Evolutionary conservation across 2,113 vertebrate genomes (phyloP), one percentile per base, ranked within the genome.

Genomic region (Cheirogaleus medius): DNA sequence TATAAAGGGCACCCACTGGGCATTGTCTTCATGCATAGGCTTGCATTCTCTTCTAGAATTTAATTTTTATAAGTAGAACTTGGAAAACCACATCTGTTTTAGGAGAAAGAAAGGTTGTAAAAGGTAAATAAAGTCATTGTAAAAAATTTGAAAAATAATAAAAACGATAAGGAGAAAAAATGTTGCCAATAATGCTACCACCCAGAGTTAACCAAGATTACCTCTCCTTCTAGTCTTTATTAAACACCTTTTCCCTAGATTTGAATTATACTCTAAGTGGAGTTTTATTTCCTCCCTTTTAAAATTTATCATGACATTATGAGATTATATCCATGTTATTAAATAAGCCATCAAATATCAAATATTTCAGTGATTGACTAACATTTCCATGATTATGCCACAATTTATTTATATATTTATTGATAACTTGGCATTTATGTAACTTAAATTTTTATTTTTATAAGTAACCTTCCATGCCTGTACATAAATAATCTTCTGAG

Each of bases 281-380:
- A 80, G 15, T 76, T 81, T 97, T 91, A 58, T 92, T 93, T 85
- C 74, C 11, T 49, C 27, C 8, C 25, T 69, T 90, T 91, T 76
- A 80, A 96, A 87, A 15, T 80, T 63, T 82, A 13, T 21, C 2
- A 29, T 85, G 77, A 42, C 17, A 23, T 84, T 44, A 76, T 60
- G 78, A 92, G 44, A 66, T 56, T 87, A n/a, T 56, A 52, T 68
- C 17, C 8, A 32, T 76, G 23, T 52, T 87, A 54, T 63, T 94
- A 92, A 85, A 54, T 91, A 68, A 66, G n/a, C n/a, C n/a, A n/a
- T n/a, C n/a, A n/a, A n/a, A n/a, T n/a, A 66, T 52, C 54, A 80
- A 95, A 32, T 87, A 82, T 77, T 91, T 90, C 21, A 37, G 29
- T 34, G 52, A 76, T 68, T 90, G n/a, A 42, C 21, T 93, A 91